These are phyloP conservation scores for Orchesellides sinensis DNA, from an alignment of 2,888 invertebrate species.

Conservation along the genomic window DNA sequence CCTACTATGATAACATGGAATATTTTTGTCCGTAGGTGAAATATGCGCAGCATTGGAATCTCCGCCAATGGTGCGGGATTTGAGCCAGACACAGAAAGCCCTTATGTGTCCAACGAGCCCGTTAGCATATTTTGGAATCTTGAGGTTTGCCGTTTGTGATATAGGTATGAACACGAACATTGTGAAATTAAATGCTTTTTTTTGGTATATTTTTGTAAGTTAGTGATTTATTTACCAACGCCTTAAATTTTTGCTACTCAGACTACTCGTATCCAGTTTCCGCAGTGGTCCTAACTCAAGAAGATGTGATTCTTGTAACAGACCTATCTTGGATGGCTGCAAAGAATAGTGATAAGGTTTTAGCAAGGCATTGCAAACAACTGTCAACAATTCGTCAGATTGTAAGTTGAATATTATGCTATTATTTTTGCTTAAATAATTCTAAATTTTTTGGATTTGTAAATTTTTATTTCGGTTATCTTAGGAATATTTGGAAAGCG, in stretches of 20 bases:
- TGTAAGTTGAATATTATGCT: conserved; percentile 60
- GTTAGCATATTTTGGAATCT: conserved; percentile 73
- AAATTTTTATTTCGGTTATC: background rate
- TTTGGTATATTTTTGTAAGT: conserved; percentile 6
- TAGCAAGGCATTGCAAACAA: conserved; percentile 63
- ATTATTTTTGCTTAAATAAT: background rate
- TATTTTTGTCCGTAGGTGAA: conserved; percentile 57
- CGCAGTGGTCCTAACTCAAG: conserved; percentile 72
- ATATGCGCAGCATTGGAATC: conserved; percentile 68
- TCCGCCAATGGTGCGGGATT: conserved; percentile 74
- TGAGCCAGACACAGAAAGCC: conserved; percentile 73
- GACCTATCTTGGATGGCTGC: conserved; percentile 72
- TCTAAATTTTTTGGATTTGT: background rate
- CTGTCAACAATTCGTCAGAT: conserved; percentile 70
- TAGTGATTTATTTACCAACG: too few species aligned
- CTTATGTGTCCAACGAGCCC: conserved; percentile 72
- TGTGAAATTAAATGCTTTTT: too few species aligned
- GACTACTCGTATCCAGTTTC: conserved; percentile 71
- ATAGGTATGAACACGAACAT: conserved; percentile 68
- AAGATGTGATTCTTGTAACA: conserved; percentile 69
- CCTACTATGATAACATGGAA: background rate
- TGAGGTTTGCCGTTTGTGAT: conserved; percentile 70
- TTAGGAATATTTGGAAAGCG: conserved; percentile 72
- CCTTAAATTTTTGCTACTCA: too few species aligned
- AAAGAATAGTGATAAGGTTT: conserved; percentile 65